Conservation (phyloP, 2,888 invertebrate genomes). For the Dascillus cervinus region DNA sequence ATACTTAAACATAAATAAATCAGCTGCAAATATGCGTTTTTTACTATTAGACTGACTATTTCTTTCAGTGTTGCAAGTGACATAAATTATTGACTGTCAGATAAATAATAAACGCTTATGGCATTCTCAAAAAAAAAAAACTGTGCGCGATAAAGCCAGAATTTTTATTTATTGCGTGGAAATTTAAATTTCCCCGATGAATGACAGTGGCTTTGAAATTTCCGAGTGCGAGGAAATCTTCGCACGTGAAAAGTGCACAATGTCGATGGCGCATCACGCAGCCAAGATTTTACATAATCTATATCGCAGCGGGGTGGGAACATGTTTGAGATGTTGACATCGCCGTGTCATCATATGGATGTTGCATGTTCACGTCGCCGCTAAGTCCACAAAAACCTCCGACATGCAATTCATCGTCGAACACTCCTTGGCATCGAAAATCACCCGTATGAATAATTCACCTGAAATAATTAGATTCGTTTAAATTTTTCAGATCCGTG, state of each 20-base stretch:
- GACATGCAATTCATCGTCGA: slow-evolving; percentile 2
- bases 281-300: slow-evolving; percentile 11
- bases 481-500: slow-evolving; percentile 8
- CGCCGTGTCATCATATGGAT: slow-evolving; percentile 10
- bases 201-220: too few species aligned
- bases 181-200: too few species aligned
- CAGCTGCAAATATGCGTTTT: too few species aligned
- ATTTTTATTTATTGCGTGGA: too few species aligned
- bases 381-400: slow-evolving; percentile 5
- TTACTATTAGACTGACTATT: too few species aligned
- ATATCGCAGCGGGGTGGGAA: slow-evolving; percentile 7
- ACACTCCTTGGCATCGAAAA: slow-evolving; percentile 8
- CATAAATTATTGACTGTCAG: too few species aligned
- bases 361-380: slow-evolving; percentile 7
- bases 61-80: too few species aligned
- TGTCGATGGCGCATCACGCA: slow-evolving; percentile 8
- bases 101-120: too few species aligned
- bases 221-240: too few species aligned
- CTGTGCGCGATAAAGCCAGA: too few species aligned
- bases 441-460: slow-evolving; percentile 6
- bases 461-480: slow-evolving; percentile 2
- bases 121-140: too few species aligned
- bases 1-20: too few species aligned
- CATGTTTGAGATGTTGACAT: slow-evolving; percentile 9
- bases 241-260: slow-evolving; percentile 9